Percentiles rank a stretch among this genome's conserved stretches.
phyloP scores from a whole-genome alignment of 2,797 vertebrate genomes.

The Pyrocephalus nanus region DNA sequence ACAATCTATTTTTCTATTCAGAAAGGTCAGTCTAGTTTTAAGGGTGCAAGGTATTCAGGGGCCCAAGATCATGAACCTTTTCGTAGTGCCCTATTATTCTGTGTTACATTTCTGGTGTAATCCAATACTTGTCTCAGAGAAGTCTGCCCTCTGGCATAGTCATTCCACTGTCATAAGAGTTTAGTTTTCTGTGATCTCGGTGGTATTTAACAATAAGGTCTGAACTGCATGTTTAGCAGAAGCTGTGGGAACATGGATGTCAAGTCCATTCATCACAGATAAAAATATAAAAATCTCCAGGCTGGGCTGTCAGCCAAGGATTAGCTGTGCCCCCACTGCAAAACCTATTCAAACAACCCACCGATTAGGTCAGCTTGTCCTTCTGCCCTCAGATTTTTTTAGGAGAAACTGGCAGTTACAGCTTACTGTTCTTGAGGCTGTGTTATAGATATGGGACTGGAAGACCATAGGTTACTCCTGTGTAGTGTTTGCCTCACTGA shows the following conservation, averaged over 20 bases:
- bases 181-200: constrained; percentile 77
- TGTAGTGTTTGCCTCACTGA: constrained; percentile 2
- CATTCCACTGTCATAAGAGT: constrained; percentile 70
- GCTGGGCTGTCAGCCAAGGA: constrained; percentile 71
- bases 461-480: constrained; percentile 8
- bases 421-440: constrained; percentile 36
- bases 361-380: constrained; percentile 74
- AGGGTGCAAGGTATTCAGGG: background rate
- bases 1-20: background rate
- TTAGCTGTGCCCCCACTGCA: constrained; percentile 70
- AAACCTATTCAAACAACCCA: constrained; percentile 71
- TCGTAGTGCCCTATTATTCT: constrained; percentile 12
- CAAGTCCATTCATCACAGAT: constrained; percentile 81
- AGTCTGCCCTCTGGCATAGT: constrained; percentile 69
- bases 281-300: constrained; percentile 70
- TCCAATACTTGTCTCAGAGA: constrained; percentile 55
- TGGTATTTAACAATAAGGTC: constrained; percentile 80
- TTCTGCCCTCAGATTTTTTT: constrained; percentile 61
- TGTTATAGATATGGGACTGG: background rate
- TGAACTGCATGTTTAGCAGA: constrained; percentile 71
- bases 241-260: constrained; percentile 76
- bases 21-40: constrained; percentile 3
- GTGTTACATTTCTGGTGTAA: constrained; percentile 20
- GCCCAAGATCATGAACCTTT: background rate
- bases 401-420: constrained; percentile 63